These are phyloP conservation scores for Drosophila robusta DNA, from an alignment of 2,888 invertebrate genomes.

Conservation along the genomic window DNA sequence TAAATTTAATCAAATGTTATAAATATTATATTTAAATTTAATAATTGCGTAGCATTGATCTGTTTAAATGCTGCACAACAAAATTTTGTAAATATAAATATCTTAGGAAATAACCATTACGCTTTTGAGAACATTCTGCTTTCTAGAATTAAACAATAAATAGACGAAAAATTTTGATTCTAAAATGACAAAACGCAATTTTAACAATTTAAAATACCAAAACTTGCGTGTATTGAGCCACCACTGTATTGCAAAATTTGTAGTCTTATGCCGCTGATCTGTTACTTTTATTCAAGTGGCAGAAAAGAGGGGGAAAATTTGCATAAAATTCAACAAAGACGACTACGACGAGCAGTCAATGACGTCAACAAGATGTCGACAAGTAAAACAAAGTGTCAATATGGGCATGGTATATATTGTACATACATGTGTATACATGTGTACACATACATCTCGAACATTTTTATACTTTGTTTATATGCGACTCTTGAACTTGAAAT, in stretches of 20 bases:
- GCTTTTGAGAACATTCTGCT: no score
- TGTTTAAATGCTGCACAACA: no score
- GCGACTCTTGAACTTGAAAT: conserved; percentile 73
- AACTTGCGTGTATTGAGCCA: neutral
- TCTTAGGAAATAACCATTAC: no score
- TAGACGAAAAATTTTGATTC: no score
- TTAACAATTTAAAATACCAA: neutral
- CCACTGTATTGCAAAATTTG: conserved; percentile 21
- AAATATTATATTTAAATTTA: no score
- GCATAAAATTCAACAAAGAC: conserved; percentile 54
- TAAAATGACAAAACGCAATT: neutral
- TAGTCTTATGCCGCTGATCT: conserved; percentile 24
- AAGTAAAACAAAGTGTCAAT: conserved; percentile 46
- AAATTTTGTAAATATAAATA: no score
- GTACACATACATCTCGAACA: conserved; percentile 11
- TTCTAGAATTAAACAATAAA: no score
- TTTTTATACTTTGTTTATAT: conserved; percentile 43
- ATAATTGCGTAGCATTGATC: no score
- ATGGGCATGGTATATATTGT: conserved; percentile 19
- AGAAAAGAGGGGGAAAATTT: conserved; percentile 32
- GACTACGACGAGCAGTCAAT: conserved; percentile 44
- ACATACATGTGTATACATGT: conserved; percentile 19
- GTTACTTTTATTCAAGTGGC: conserved; percentile 19
- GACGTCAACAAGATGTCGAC: conserved; percentile 63
- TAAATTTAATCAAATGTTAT: no score